Percentiles rank a stretch among this genome's conserved stretches.
Evolutionary conservation across 64 coral and sea anemone species (phyloP).

Genomic region (Pocillopora verrucosa): DNA sequence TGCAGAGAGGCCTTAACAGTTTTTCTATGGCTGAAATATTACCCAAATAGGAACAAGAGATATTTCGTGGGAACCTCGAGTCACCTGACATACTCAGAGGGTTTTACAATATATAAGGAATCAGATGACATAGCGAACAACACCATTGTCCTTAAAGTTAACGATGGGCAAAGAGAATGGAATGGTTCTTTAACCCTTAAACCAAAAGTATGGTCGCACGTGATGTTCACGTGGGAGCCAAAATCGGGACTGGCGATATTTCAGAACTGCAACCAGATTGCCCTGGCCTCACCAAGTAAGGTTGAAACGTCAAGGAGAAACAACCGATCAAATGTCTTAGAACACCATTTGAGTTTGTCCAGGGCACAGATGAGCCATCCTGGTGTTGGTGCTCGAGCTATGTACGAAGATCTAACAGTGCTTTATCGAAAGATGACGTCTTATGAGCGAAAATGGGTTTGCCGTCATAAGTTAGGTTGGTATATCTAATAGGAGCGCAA

Average conservation of each 20-base stretch:
- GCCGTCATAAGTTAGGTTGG: slow-evolving; percentile 30
- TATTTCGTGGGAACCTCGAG: slow-evolving; percentile 41
- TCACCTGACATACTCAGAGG: neutral
- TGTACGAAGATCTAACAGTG: slow-evolving; percentile 27
- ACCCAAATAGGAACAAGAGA: neutral
- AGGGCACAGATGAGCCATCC: neutral
- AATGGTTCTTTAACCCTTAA: neutral
- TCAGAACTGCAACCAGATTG: slow-evolving; percentile 49
- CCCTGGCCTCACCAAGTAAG: neutral
- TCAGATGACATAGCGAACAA: slow-evolving; percentile 1
- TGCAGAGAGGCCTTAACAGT: slow-evolving; percentile 43
- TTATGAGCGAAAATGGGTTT: neutral
- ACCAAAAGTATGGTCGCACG: slow-evolving; percentile 32
- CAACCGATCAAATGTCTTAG: slow-evolving; percentile 30
- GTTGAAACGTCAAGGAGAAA: neutral
- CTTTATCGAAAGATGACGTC: neutral
- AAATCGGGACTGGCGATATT: slow-evolving; percentile 37
- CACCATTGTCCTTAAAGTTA: slow-evolving; percentile 19
- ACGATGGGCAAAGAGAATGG: slow-evolving; percentile 48
- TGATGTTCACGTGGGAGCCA: slow-evolving; percentile 48
- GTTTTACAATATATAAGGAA: slow-evolving; percentile 51
- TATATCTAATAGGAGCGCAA: neutral
- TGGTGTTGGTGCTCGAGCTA: neutral
- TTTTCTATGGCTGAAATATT: slow-evolving; percentile 56
- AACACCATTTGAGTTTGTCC: slow-evolving; percentile 19